A percentile compares a stretch with the other conserved stretches of the same genome.
Evolutionary conservation across 1,140 invertebrate species (phyloP).

Genomic region (Drosophila bocqueti): DNA sequence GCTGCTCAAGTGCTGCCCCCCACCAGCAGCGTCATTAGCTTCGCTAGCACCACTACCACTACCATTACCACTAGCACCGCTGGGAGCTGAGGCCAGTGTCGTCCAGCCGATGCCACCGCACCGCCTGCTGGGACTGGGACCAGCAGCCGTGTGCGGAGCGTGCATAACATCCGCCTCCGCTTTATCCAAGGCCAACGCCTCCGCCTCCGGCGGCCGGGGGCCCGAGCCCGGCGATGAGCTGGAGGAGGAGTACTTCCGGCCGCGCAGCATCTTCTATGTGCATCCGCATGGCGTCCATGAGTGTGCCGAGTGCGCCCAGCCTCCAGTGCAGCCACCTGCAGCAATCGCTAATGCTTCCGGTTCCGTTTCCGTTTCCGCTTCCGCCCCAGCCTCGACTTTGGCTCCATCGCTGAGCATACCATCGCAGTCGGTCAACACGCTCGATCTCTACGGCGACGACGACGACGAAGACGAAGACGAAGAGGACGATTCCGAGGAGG

Average conservation of each 20-base stretch:
- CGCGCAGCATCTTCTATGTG: conserved; percentile 88
- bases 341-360: conserved; percentile 5
- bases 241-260: conserved; percentile 87
- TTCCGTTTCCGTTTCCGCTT: conserved; percentile 1
- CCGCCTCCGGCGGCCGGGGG: conserved; percentile 31
- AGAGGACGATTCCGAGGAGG: conserved; percentile 14
- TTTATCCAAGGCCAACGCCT: conserved; percentile 80
- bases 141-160: conserved; percentile 87
- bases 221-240: conserved; percentile 70
- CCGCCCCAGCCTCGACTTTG: background rate
- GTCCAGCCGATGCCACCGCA: conserved; percentile 86
- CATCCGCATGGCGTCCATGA: conserved; percentile 85
- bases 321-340: conserved; percentile 21
- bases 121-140: conserved; percentile 87
- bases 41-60: background rate
- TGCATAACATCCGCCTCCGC: conserved; percentile 85
- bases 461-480: conserved; percentile 10
- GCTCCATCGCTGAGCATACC: conserved; percentile 10
- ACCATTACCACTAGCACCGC: background rate
- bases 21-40: conserved; percentile 11
- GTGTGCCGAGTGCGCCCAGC: conserved; percentile 85
- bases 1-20: conserved; percentile 81
- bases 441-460: conserved; percentile 48
- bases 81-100: conserved; percentile 19
- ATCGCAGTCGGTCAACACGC: conserved; percentile 29